A percentile compares a stretch with the other conserved stretches of the same genome.
phyloP scores from a whole-genome alignment of 37 sponge, comb jelly and placozoan species.

The Halisarca cf. caerulea region DNA sequence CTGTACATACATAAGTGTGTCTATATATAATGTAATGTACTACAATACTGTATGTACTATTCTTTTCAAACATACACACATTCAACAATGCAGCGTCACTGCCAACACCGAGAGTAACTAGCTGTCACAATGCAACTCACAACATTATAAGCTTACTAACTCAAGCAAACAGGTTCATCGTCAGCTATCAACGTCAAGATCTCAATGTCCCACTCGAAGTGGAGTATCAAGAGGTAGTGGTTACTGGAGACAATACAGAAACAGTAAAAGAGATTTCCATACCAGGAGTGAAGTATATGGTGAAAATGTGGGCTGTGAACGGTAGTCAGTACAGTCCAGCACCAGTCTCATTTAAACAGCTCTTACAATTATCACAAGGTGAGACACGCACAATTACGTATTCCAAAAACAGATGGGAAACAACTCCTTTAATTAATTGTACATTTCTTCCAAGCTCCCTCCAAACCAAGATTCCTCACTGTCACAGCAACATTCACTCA shows the following conservation, averaged over 20 bases:
- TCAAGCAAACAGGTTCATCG: neutral
- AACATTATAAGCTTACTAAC: too few relatives aligned
- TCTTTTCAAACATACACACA: too few relatives aligned
- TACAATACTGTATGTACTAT: too few relatives aligned
- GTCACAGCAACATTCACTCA: slow-evolving; percentile 14
- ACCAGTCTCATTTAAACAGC: neutral
- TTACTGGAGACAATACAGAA: neutral
- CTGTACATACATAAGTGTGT: too few relatives aligned
- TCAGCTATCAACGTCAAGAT: slow-evolving; percentile 4
- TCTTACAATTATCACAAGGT: too few relatives aligned
- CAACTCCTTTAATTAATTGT: too few relatives aligned
- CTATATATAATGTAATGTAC: too few relatives aligned
- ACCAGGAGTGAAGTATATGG: slow-evolving; percentile 2
- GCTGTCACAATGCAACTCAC: too few relatives aligned
- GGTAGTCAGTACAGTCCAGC: neutral
- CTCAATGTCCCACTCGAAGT: slow-evolving; percentile 13
- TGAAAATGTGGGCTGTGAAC: neutral
- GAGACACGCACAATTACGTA: too few relatives aligned
- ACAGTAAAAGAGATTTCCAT: neutral
- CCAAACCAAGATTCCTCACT: neutral
- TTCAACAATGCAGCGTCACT: too few relatives aligned
- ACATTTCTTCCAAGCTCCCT: neutral
- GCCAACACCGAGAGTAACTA: too few relatives aligned
- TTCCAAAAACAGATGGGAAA: too few relatives aligned
- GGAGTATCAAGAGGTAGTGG: slow-evolving; percentile 11